Conservation (phyloP, 2,113 vertebrate genomes). For the Xyrauchen texanus region DNA sequence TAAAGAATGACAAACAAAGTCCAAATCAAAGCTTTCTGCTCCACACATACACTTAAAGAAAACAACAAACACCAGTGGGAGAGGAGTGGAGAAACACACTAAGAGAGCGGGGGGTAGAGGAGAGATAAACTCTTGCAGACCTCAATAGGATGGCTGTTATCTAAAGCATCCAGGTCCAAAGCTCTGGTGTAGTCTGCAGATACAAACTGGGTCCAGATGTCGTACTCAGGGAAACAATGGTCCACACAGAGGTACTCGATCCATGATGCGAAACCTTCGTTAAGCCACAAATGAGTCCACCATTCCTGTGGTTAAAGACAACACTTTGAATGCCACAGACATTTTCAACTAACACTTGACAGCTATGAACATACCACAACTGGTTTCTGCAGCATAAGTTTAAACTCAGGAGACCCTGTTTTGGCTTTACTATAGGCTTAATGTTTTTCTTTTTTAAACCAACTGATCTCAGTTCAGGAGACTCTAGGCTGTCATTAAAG, state of each 20-base stretch:
- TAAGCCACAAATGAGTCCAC: constrained; percentile 99
- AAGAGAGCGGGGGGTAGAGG: background rate
- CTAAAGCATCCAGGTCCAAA: constrained; percentile 94
- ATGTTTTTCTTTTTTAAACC: too few relatives aligned
- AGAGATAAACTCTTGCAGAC: constrained; percentile 61
- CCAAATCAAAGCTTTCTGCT: constrained; percentile 24
- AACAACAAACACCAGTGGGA: background rate
- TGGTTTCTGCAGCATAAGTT: too few relatives aligned
- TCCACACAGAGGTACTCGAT: constrained; percentile 98
- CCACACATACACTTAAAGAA: background rate
- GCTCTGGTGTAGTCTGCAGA: constrained; percentile 96
- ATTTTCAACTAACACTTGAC: too few relatives aligned
- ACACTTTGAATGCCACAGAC: background rate
- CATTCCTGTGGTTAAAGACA: constrained; percentile 82
- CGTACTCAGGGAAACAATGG: constrained; percentile 97
- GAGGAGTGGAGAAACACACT: too few relatives aligned
- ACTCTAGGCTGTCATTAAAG: too few relatives aligned
- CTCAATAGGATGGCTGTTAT: constrained; percentile 98
- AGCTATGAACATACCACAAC: too few relatives aligned
- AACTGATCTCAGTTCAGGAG: too few relatives aligned
- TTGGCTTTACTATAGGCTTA: too few relatives aligned
- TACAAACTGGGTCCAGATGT: constrained; percentile 99
- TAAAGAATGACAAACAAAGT: constrained; percentile 24
- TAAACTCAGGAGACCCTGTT: too few relatives aligned
- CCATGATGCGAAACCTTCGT: constrained; percentile 98